Base-by-base conservation (phyloP, 1,140 invertebrate genomes). In the Pachypeltis micranthus region DNA sequence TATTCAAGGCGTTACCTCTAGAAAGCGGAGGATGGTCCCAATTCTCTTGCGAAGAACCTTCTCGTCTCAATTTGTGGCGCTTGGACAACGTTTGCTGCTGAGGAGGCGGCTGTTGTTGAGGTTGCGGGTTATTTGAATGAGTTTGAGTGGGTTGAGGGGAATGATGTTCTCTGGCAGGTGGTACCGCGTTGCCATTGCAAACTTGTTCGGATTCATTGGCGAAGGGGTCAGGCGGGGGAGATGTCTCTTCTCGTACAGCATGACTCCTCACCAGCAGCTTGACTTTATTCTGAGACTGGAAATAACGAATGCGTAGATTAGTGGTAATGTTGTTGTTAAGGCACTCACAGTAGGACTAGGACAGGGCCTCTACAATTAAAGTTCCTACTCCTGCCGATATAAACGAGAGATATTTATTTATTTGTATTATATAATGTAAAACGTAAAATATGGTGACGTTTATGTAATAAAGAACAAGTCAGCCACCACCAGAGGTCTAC, bases 221-320 rank as follows among this genome's bases (percentile, higher is more conserved):
- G 72, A 59, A 24, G 69, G 71, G 66, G 69, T 69, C 69, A 2
- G 68, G 68, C n/a, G 64, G 89, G 16, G 90, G 89, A 25, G 89
- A 92, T 59, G 87, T 83, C 65, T 89, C 85, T 76, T 93, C 91
- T 70, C 87, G 81, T 77, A 93, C 87, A 64, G 91, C 91, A 80
- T 91, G 88, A 70, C 90, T 92, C 70, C 91, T 82, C 25, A 90
- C 87, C 67, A 93, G 77, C 71, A 90, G 80, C 78, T 92, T 91
- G 61, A 85, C 80, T 79, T 90, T 90, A 81, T 82, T 71, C 82
- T 87, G 67, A 25, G 66, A 70, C 68, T 71, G 57, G 19, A 66
- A 65, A 26, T 62, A 59, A 66, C 21, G 14, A 55, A n/a, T n/a
- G n/a, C n/a, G n/a, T n/a, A n/a, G n/a, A n/a, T n/a, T n/a, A n/a